Evolutionary conservation across 2,888 invertebrate genomes (phyloP), one percentile per base, ranked within the genome.

Genomic region (Psococerastis gibbosa): DNA sequence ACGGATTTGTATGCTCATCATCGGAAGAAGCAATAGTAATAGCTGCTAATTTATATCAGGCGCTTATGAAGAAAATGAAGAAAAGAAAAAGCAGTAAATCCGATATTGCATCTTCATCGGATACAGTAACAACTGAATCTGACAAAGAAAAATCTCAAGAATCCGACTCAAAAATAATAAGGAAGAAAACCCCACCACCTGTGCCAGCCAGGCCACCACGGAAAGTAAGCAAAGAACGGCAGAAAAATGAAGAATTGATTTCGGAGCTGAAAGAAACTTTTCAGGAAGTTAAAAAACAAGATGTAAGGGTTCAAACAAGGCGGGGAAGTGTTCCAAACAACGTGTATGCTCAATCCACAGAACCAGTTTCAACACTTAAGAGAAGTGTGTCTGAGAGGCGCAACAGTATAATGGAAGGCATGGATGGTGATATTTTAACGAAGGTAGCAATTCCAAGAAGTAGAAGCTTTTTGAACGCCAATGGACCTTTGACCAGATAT

Each of bases 21-120:
- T 79, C 85, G 23, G 87, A 88, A 64, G 88, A 89, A 61, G 88
- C 89, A 49, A 81, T 89, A 32, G 84, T 87, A 1, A 83, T 89
- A 53, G 89, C 89, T 11, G 88, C 88, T 38, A 88, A 87, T 49
- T 67, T 89, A 51, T 89, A 89, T 64, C 82, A 87, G 63, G 84
- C 84, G 27, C 67, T 89, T 45, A 78, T 88, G 67, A 76, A 82
- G 47, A 80, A 80, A 56, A 79, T 82, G 68, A 76, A 51, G 48
- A 27, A 27, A 27, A 31, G 54, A 50, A 32, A 54, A 53, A 22
- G 33, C 15, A n/a, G 23, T 20, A 32, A 32, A 3, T 13, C 27
- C 5, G 45, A 42, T 17, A 38, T 31, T 11, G 42, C 23, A 31
- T 34, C n/a, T 6, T n/a, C n/a, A n/a, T n/a, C n/a, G n/a, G n/a